Percentiles rank a stretch among this genome's conserved stretches.
Evolutionary conservation across 2,113 vertebrate genomes (phyloP).

Genomic region (Oxyruncus cristatus): DNA sequence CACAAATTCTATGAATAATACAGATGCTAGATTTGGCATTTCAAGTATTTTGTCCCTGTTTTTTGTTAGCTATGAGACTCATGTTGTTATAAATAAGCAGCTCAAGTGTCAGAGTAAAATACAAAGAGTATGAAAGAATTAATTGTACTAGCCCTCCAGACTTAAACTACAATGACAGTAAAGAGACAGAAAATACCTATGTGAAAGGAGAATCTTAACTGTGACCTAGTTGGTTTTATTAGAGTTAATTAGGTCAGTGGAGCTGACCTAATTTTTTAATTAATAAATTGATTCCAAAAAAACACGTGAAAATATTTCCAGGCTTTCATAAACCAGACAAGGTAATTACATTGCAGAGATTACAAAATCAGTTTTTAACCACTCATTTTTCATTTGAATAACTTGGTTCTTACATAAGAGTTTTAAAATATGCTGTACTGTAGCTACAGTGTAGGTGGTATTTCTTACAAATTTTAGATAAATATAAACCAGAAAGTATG

Average conservation of each 20-base stretch:
- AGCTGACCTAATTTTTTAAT: constrained; percentile 50
- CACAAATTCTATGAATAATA: background rate
- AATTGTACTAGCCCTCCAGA: background rate
- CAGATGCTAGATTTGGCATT: background rate
- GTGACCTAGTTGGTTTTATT: constrained; percentile 37
- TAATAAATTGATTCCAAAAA: constrained; percentile 44
- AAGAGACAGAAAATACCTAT: constrained; percentile 7
- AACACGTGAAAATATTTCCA: background rate
- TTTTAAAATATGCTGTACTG: background rate
- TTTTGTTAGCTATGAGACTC: background rate
- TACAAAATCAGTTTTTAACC: background rate
- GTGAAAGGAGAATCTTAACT: constrained; percentile 22
- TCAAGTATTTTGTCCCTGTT: background rate
- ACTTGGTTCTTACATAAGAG: background rate
- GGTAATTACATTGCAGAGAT: background rate
- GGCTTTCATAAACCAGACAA: background rate
- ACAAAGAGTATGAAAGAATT: background rate
- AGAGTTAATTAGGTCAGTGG: constrained; percentile 45
- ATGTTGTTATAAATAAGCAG: background rate
- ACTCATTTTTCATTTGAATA: background rate
- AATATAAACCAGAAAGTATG: background rate
- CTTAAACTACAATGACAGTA: background rate
- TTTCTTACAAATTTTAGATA: background rate
- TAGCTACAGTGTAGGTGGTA: background rate
- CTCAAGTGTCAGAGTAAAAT: background rate